These are phyloP conservation scores for Cepaea nemoralis DNA, from an alignment of 1,140 invertebrate species.

Conservation along the genomic window DNA sequence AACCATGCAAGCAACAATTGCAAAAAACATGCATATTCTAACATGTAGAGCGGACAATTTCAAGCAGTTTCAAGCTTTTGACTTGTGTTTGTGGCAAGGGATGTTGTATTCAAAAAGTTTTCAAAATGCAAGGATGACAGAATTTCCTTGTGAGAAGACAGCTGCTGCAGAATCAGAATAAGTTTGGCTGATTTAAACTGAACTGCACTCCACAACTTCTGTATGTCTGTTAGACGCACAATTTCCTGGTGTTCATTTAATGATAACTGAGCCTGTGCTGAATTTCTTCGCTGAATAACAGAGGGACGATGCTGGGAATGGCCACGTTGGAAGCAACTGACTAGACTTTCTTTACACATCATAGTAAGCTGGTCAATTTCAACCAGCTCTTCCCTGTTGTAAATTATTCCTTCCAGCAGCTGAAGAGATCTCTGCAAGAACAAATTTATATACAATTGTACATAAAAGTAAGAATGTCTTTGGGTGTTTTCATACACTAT, in stretches of 20 bases:
- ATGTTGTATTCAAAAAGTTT: background rate
- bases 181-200: constrained; percentile 28
- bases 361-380: constrained; percentile 4
- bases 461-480: background rate
- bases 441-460: background rate
- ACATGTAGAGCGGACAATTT: too few species aligned
- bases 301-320: background rate
- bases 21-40: too few species aligned
- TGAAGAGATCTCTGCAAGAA: constrained; percentile 50
- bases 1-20: too few species aligned
- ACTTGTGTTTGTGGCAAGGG: background rate
- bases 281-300: background rate
- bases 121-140: background rate
- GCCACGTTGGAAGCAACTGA: constrained; percentile 1
- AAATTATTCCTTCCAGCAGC: constrained; percentile 52
- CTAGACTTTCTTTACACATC: constrained; percentile 24
- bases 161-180: constrained; percentile 25
- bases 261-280: background rate
- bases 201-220: constrained; percentile 6
- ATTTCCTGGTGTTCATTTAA: background rate
- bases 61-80: background rate
- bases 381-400: constrained; percentile 25
- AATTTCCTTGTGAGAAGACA: constrained; percentile 35
- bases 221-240: background rate
- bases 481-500: background rate